Conservation (phyloP, 1,140 invertebrate genomes). For the Meloidogyne hapla region DNA sequence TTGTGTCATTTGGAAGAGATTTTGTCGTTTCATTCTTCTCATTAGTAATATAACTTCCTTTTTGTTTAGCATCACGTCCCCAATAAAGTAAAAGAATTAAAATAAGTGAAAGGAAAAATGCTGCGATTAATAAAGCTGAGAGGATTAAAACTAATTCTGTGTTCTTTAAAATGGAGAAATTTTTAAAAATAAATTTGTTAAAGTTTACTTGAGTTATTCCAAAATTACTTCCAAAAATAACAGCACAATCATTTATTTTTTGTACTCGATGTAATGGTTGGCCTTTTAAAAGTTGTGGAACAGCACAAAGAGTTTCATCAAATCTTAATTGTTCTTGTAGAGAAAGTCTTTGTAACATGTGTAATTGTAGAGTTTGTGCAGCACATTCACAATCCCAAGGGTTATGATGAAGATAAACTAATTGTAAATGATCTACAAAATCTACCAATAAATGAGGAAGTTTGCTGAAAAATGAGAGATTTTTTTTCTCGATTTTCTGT, state of each 20-base stretch:
- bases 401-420: slow-evolving; percentile 43
- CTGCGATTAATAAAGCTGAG: slow-evolving; percentile 44
- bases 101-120: slow-evolving; percentile 44
- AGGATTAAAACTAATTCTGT: slow-evolving; percentile 54
- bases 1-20: slow-evolving; percentile 20
- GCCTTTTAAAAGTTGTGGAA: slow-evolving; percentile 45
- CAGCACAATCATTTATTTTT: slow-evolving; percentile 61
- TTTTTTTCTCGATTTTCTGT: too few relatives aligned
- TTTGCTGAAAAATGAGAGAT: slow-evolving; percentile 16
- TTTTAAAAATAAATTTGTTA: slow-evolving; percentile 27
- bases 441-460: slow-evolving; percentile 20
- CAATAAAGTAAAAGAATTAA: slow-evolving; percentile 49
- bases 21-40: slow-evolving; percentile 42
- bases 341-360: slow-evolving; percentile 47
- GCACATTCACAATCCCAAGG: slow-evolving; percentile 61
- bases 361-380: slow-evolving; percentile 49
- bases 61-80: slow-evolving; percentile 46
- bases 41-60: slow-evolving; percentile 52
- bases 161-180: slow-evolving; percentile 27
- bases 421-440: slow-evolving; percentile 18
- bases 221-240: slow-evolving; percentile 60
- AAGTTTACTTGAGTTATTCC: slow-evolving; percentile 52
- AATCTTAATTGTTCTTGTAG: slow-evolving; percentile 41
- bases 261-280: slow-evolving; percentile 47
- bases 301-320: slow-evolving; percentile 46